Evolutionary conservation across 1,140 invertebrate species (phyloP).

Genomic region (Drosophila sp.): DNA sequence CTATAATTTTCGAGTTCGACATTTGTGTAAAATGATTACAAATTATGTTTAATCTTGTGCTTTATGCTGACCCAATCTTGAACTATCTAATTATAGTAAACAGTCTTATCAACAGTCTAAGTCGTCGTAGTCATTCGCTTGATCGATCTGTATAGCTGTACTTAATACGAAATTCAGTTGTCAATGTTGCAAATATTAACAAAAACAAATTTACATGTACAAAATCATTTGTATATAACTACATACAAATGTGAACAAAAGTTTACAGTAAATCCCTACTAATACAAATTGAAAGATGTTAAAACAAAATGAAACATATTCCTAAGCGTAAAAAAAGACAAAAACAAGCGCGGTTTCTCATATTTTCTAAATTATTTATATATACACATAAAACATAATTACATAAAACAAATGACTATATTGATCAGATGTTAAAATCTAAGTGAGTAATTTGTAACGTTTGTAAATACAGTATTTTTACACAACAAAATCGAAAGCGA

Average conservation of each 20-base stretch:
- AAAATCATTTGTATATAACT: constrained; percentile 65
- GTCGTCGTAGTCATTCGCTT: not conserved
- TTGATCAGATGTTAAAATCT: constrained; percentile 50
- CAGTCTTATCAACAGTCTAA: not conserved
- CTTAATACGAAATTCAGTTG: constrained; percentile 34
- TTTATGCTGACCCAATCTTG: constrained; percentile 18
- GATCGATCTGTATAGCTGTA: constrained; percentile 42
- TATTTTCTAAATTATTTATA: constrained; percentile 82
- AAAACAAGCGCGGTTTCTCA: constrained; percentile 74
- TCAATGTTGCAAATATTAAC: constrained; percentile 34
- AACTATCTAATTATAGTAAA: constrained; percentile 27
- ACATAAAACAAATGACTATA: constrained; percentile 68
- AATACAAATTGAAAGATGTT: constrained; percentile 72
- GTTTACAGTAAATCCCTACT: constrained; percentile 70
- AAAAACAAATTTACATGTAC: constrained; percentile 60
- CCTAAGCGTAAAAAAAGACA: constrained; percentile 71
- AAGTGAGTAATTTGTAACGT: constrained; percentile 71
- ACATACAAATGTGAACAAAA: constrained; percentile 32
- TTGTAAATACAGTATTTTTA: constrained; percentile 81
- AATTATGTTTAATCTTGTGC: constrained; percentile 1
- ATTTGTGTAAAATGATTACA: constrained; percentile 1
- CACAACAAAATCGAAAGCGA: constrained; percentile 50
- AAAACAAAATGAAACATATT: constrained; percentile 68
- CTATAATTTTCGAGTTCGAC: constrained; percentile 12
- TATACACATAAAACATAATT: constrained; percentile 3